Evolutionary conservation across 2,113 vertebrate species (phyloP), one percentile per base, ranked within the genome.

Genomic region (Aix galericulata): DNA sequence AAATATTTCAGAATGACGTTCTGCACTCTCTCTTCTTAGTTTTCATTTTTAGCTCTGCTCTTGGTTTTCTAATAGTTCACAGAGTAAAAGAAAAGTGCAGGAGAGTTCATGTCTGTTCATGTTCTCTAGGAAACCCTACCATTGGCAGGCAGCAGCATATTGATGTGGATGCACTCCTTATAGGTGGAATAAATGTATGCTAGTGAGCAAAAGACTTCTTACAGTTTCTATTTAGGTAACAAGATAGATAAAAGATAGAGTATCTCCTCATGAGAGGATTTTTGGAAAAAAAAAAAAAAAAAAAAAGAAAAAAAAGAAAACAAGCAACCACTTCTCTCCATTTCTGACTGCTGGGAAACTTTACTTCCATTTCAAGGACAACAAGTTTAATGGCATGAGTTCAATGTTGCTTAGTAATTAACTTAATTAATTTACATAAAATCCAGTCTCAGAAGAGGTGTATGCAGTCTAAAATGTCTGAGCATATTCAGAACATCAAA

Each of bases 361-460:
- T 66, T 31, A 0, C 18, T 62, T 58, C 42, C 46, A 12, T 73
- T 95, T 93, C 67, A 88, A 86, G 50, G 21, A 44, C 34, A 64
- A 56, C 36, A 69, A 20, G 25, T 69, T 78, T 95, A 88, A 76
- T 62, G 29, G 20, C 78, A 86, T 66, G 48, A 60, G 27, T 88
- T 95, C 53, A 64, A 16, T 79, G 38, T 62, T 89, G 53, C 23
- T 29, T 84, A 14, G 38, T 92, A 64, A 92, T 82, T 84, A 88
- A 48, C 21, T 58, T 71, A 71, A 78, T 92, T 55, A 64, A 91
- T 81, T 94, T 91, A 60, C 74, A 79, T 72, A 55, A 84, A 90
- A 56, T n/a, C 42, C 68, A 84, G 32, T 17, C 58, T 89, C 13
- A 63, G 56, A 81, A 84, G 31, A 27, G 7, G 15, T 64, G 6